Evolutionary conservation across 1,140 invertebrate genomes (phyloP), one percentile per base, ranked within the genome.

Genomic region (Trissolcus basalis): DNA sequence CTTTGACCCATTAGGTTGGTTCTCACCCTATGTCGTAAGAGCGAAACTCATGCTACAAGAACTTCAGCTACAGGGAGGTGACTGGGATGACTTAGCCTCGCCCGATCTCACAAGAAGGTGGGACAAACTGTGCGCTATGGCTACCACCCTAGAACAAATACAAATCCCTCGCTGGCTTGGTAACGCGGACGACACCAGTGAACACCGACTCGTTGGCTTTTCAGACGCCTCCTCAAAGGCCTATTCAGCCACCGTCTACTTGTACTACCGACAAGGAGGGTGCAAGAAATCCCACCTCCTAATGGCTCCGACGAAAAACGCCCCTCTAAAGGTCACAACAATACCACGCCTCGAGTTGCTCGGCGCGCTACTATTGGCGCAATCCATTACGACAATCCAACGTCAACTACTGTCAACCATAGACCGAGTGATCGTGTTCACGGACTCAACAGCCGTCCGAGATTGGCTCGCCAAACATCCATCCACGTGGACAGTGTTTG

Each of bases 401-500:
- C 4, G 39, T 9, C 39, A 43, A n/a, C 39, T 43, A 6, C 12
- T 43, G 3, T 4, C 6, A n/a, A 7, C 39, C 11, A 4, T n/a
- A 6, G 11, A 43, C 4, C 7, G 11, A 4, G 3, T n/a, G 4
- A 6, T 43, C 6, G 6, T 6, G 4, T 43, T 9, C 11, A 43
- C 39, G 3, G 39, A 43, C 39, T 43, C 39, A 7, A 43, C 39
- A 3, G n/a, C n/a, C n/a, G n/a, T n/a, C n/a, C n/a, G n/a, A n/a
- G n/a, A n/a, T n/a, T n/a, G n/a, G n/a, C n/a, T n/a, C n/a, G n/a
- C n/a, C n/a, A n/a, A n/a, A n/a, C n/a, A n/a, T n/a, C n/a, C n/a
- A n/a, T n/a, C n/a, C 7, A 43, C 39, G 12, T 43, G 39, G 39
- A 43, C 39, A n/a, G 39, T 43, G 5, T 43, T 43, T n/a, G 39